These are phyloP conservation scores for Lacerta agilis DNA, from an alignment of 2,797 vertebrate genomes.

Conservation along the genomic window DNA sequence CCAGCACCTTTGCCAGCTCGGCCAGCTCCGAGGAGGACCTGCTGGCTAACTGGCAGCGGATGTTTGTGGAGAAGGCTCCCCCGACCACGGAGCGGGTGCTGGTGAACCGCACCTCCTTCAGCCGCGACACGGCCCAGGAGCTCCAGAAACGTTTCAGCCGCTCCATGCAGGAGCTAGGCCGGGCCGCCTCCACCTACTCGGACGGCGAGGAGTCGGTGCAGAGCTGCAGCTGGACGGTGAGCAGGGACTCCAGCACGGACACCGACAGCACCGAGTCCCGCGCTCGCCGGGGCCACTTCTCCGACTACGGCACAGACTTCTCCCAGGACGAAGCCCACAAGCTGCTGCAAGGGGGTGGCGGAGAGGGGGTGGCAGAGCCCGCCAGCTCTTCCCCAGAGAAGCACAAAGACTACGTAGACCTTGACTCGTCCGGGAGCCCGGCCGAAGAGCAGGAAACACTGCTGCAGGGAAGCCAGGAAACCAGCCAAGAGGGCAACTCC, in stretches of 20 bases:
- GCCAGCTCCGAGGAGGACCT: conserved; percentile 94
- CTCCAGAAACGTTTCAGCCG: conserved; percentile 80
- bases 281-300: conserved; percentile 72
- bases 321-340: conserved; percentile 81
- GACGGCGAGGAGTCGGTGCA: conserved; percentile 87
- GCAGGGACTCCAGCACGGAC: conserved; percentile 87
- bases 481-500: conserved; percentile 39
- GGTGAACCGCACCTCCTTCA: conserved; percentile 88
- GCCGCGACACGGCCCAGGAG: conserved; percentile 83
- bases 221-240: conserved; percentile 84
- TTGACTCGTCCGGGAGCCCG: conserved; percentile 77
- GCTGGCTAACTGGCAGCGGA: conserved; percentile 93
- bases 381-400: conserved; percentile 66
- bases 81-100: conserved; percentile 77
- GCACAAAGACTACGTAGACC: conserved; percentile 77
- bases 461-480: conserved; percentile 77
- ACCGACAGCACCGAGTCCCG: conserved; percentile 83
- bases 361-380: conserved; percentile 67
- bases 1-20: conserved; percentile 87
- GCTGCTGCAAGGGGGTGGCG: conserved; percentile 73
- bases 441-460: conserved; percentile 85
- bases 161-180: conserved; percentile 77
- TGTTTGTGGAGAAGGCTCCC: conserved; percentile 93
- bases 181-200: conserved; percentile 77
- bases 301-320: conserved; percentile 77